phyloP scores from a whole-genome alignment of 2,888 invertebrate species.

The Calameuta filiformis region DNA sequence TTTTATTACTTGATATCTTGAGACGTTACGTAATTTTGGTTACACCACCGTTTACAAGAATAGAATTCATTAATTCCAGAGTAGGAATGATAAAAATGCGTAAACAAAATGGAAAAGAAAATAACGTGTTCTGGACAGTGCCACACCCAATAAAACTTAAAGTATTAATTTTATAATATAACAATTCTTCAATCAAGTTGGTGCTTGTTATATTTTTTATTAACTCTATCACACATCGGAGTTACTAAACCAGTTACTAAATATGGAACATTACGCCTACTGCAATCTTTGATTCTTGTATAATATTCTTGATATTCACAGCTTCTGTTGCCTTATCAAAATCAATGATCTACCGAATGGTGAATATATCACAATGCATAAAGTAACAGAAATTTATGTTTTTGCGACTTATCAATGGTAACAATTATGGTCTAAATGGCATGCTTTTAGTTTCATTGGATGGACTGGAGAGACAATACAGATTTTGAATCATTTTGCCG shows the following conservation, averaged over 20 bases:
- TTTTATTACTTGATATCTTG: too few relatives aligned
- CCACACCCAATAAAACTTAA: background rate
- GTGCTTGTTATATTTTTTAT: background rate
- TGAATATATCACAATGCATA: background rate
- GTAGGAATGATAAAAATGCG: background rate
- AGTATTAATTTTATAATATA: background rate
- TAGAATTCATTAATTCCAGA: background rate
- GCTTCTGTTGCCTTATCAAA: background rate
- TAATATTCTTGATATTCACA: background rate
- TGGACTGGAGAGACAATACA: background rate
- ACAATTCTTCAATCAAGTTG: too few relatives aligned
- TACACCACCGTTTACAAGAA: slow-evolving; percentile 20
- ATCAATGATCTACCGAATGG: background rate
- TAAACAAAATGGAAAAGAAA: background rate
- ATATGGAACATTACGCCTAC: background rate
- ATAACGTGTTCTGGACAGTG: background rate
- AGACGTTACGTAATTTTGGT: background rate
- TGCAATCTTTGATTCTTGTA: background rate
- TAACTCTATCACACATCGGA: background rate
- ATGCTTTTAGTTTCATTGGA: background rate
- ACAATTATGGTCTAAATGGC: background rate
- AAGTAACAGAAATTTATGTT: background rate
- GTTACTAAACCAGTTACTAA: background rate
- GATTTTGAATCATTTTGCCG: background rate
- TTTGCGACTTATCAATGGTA: background rate